A percentile compares a stretch with the other conserved stretches of the same genome.
phyloP scores from a whole-genome alignment of 1,140 invertebrate genomes.

The Drosophila bipectinata region DNA sequence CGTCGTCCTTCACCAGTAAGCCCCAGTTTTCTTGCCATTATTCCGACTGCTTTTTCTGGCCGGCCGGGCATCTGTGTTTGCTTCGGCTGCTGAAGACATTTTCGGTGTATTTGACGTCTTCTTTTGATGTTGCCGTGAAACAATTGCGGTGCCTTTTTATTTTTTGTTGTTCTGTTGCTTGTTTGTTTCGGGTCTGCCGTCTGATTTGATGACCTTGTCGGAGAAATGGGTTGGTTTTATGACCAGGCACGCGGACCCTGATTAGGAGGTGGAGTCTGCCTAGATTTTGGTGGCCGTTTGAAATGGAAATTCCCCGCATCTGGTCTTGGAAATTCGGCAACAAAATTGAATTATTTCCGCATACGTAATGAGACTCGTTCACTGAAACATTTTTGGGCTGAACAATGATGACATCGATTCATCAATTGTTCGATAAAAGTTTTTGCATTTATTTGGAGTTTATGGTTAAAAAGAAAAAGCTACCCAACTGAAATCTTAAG shows the following conservation, averaged over 20 bases:
- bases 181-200: conserved; percentile 30
- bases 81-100: conserved; percentile 57
- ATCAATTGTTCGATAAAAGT: conserved; percentile 2
- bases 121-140: conserved; percentile 63
- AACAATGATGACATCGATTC: conserved; percentile 25
- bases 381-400: conserved; percentile 9
- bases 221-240: conserved; percentile 52
- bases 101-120: conserved; percentile 50
- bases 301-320: conserved; percentile 39
- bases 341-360: conserved; percentile 41
- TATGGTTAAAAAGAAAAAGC: background rate
- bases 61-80: conserved; percentile 5
- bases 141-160: conserved; percentile 49
- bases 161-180: background rate
- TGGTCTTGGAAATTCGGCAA: conserved; percentile 17
- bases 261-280: conserved; percentile 8
- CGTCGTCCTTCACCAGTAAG: conserved; percentile 4
- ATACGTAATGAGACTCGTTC: conserved; percentile 19
- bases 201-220: conserved; percentile 67
- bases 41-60: conserved; percentile 2
- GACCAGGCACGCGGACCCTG: conserved; percentile 15
- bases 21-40: conserved; percentile 4
- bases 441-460: background rate
- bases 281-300: conserved; percentile 16
- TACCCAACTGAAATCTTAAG: background rate